These are phyloP conservation scores for Gerris lacustris DNA, from an alignment of 2,888 invertebrate genomes.

Conservation along the genomic window DNA sequence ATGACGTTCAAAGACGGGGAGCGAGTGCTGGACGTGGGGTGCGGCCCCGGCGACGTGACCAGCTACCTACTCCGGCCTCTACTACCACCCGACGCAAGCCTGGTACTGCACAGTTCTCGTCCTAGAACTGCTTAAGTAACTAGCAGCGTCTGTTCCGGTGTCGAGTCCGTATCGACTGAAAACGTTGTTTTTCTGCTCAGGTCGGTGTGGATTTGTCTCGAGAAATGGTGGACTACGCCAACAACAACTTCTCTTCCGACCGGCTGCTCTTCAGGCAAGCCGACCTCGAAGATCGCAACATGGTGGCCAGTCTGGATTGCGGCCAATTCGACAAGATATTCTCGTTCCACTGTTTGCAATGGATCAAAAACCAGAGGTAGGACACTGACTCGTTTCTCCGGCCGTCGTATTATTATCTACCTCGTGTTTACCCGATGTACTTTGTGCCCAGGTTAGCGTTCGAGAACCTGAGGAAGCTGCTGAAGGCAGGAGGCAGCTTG, in stretches of 20 bases:
- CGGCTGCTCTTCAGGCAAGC: slow-evolving; percentile 34
- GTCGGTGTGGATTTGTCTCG: slow-evolving; percentile 58
- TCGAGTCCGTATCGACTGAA: too few species aligned
- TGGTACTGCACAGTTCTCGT: background rate
- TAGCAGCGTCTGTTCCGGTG: too few species aligned
- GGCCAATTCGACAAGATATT: slow-evolving; percentile 53
- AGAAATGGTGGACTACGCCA: slow-evolving; percentile 57
- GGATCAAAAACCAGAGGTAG: slow-evolving; percentile 61
- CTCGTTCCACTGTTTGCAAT: slow-evolving; percentile 68
- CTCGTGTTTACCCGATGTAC: too few species aligned
- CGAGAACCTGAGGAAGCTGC: slow-evolving; percentile 50
- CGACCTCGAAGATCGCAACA: slow-evolving; percentile 45
- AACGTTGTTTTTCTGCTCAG: slow-evolving; percentile 17
- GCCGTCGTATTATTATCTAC: too few species aligned
- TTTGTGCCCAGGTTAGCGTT: slow-evolving; percentile 44
- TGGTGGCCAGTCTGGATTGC: slow-evolving; percentile 25
- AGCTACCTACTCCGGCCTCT: background rate
- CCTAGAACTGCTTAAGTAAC: too few species aligned
- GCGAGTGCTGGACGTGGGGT: background rate
- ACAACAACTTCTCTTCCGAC: slow-evolving; percentile 38
- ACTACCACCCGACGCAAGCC: background rate
- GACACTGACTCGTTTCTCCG: background rate
- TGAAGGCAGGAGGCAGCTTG: slow-evolving; percentile 56
- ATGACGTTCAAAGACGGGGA: background rate
- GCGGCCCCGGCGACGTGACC: background rate